Evolutionary conservation across 2,888 invertebrate genomes (phyloP).

Genomic region (Eurytoma californica): DNA sequence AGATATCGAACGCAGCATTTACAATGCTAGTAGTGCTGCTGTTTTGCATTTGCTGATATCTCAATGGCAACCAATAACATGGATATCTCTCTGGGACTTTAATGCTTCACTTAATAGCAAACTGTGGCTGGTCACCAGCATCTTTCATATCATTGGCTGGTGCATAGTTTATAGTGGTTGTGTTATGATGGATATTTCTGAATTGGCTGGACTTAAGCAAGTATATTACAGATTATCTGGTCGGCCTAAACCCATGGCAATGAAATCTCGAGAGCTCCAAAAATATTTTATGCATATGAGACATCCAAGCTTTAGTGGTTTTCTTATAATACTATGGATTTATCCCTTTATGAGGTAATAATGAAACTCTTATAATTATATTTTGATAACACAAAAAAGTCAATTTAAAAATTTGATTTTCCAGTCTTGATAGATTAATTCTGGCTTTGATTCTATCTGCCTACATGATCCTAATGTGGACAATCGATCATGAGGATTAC

Average conservation of each 20-base stretch:
- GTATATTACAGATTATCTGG: constrained; percentile 78
- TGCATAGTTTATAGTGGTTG: constrained; percentile 79
- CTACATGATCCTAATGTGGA: constrained; percentile 81
- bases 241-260: constrained; percentile 76
- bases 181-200: constrained; percentile 80
- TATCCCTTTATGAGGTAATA: constrained; percentile 79
- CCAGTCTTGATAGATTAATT: constrained; percentile 78
- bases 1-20: constrained; percentile 68
- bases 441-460: constrained; percentile 76
- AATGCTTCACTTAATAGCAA: constrained; percentile 73
- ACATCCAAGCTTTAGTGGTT: constrained; percentile 80
- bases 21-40: constrained; percentile 71
- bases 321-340: constrained; percentile 78
- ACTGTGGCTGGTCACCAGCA: constrained; percentile 76
- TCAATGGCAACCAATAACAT: constrained; percentile 77
- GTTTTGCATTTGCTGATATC: constrained; percentile 75
- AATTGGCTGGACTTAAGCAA: constrained; percentile 80
- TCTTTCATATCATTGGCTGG: constrained; percentile 78
- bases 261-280: constrained; percentile 77
- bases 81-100: constrained; percentile 78
- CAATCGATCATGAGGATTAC: constrained; percentile 78
- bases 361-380: not conserved
- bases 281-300: constrained; percentile 78
- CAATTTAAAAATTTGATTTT: constrained; percentile 59
- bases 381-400: constrained; percentile 2